phyloP scores from a whole-genome alignment of 2,797 vertebrate species.

The Arctocebus calabarensis region DNA sequence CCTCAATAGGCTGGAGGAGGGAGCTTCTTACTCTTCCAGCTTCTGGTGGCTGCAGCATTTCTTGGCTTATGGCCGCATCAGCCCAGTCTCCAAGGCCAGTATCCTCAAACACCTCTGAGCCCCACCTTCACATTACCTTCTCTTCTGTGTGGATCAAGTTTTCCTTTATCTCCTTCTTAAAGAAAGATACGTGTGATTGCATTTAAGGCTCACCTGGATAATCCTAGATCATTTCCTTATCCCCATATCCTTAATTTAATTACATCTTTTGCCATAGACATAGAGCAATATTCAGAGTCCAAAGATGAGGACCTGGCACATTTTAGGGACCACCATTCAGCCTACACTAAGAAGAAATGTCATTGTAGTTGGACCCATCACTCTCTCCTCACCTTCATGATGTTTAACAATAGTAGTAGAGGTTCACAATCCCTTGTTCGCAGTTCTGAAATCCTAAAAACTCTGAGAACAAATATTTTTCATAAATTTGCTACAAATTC shows the following conservation, averaged over 20 bases:
- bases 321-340: not conserved
- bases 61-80: not conserved
- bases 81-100: not conserved
- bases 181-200: not conserved
- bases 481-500: constrained; percentile 14
- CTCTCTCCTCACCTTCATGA: not conserved
- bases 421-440: not conserved
- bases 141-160: not conserved
- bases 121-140: not conserved
- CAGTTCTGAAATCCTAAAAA: constrained; percentile 21
- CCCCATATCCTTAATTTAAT: not conserved
- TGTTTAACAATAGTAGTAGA: not conserved
- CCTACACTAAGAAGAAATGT: not conserved
- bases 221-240: not conserved
- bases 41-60: not conserved
- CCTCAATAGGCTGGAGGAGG: not conserved
- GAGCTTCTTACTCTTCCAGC: not conserved
- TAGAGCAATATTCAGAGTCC: not conserved
- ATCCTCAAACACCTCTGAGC: not conserved
- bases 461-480: not conserved
- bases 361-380: not conserved
- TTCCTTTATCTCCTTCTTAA: not conserved
- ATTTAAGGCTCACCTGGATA: not conserved
- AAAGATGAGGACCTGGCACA: not conserved
- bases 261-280: not conserved